Evolutionary conservation across 2,113 vertebrate genomes (phyloP).

Genomic region (Machaerirhynchus nigripectus): DNA sequence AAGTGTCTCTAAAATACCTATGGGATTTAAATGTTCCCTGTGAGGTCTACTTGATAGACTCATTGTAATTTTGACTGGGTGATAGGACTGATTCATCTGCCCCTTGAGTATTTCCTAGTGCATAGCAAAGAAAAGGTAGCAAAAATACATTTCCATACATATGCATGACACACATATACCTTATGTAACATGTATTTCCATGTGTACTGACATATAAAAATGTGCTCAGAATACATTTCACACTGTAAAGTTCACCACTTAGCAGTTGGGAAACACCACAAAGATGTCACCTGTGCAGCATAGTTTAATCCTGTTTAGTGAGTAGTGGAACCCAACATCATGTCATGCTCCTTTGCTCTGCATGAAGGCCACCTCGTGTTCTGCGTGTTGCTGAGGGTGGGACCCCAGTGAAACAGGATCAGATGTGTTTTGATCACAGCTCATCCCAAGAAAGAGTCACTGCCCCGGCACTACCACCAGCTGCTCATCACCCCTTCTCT

Average conservation of each 20-base stretch:
- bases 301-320: neutral
- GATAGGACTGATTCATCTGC: neutral
- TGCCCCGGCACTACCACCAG: neutral
- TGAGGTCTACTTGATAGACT: neutral
- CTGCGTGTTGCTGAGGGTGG: fast-evolving
- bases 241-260: neutral
- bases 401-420: neutral
- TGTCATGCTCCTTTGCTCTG: neutral
- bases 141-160: neutral
- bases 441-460: neutral
- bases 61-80: neutral
- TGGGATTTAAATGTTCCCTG: conserved; percentile 10
- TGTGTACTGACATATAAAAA: neutral
- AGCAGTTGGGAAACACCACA: neutral
- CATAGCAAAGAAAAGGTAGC: neutral
- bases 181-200: neutral
- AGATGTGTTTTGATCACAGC: neutral
- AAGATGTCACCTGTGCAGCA: neutral
- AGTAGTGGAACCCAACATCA: fast-evolving
- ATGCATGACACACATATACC: neutral
- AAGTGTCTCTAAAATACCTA: conserved; percentile 17
- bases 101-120: neutral
- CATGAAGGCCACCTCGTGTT: neutral
- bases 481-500: neutral
- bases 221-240: neutral